A percentile compares a stretch with the other conserved stretches of the same genome.
Conservation (phyloP, 2,888 invertebrate species). For the Chrysina gloriosa region DNA sequence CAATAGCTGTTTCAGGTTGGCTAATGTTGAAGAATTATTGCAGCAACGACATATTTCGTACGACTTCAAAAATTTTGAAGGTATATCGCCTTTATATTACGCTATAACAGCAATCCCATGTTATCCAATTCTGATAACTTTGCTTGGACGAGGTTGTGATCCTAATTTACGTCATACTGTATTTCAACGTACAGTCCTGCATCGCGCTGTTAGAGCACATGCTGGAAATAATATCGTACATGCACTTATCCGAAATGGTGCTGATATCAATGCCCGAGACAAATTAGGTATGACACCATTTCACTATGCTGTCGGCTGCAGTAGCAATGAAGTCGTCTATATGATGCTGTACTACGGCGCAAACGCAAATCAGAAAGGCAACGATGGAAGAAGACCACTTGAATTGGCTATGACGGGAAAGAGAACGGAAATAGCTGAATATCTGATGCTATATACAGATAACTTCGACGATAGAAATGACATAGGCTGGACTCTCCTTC, state of each 20-base stretch:
- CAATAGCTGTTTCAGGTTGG: conserved; percentile 4
- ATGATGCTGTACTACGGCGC: neutral
- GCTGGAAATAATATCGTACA: neutral
- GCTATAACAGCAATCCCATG: neutral
- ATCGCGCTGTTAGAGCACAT: neutral
- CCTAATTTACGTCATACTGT: neutral
- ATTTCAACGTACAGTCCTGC: neutral
- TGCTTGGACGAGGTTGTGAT: neutral
- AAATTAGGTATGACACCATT: neutral
- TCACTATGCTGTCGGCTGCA: neutral
- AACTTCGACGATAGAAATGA: neutral
- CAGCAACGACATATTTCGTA: neutral
- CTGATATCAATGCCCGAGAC: neutral
- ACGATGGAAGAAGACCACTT: neutral
- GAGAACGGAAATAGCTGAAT: neutral
- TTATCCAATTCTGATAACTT: too few relatives aligned
- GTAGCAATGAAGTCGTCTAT: neutral
- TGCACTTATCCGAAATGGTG: neutral
- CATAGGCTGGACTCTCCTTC: neutral
- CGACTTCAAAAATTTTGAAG: neutral
- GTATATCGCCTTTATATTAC: neutral
- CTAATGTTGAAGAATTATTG: neutral
- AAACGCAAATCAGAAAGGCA: neutral
- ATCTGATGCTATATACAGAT: neutral
- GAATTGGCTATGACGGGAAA: neutral